These are phyloP conservation scores for Patella caerulea DNA, from an alignment of 2,888 invertebrate genomes.

Conservation along the genomic window DNA sequence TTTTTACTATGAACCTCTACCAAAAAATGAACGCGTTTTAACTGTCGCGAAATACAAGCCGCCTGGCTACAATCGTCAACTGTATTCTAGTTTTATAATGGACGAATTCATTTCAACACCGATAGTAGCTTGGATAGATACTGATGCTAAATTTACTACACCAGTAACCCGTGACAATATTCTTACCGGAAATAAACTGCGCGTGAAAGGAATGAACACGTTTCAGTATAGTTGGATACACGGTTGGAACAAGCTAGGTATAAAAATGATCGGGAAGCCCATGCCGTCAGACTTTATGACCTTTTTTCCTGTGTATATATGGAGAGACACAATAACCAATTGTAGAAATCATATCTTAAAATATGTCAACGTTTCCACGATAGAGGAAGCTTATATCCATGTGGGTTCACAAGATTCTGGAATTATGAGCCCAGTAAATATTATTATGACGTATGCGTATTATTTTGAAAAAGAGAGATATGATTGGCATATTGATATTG, in stretches of 20 bases:
- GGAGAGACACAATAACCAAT: neutral
- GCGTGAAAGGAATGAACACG: neutral
- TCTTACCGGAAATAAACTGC: neutral
- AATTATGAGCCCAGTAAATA: neutral
- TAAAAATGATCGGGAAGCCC: neutral
- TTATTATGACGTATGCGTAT: constrained; percentile 8
- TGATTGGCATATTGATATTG: constrained; percentile 1
- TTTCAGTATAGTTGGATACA: neutral
- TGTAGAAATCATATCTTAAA: constrained; percentile 1
- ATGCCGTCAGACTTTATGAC: neutral
- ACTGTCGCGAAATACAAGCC: neutral
- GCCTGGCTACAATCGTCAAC: neutral
- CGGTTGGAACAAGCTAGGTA: neutral
- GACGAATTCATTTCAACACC: neutral
- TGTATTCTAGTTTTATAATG: neutral
- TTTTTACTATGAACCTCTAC: neutral
- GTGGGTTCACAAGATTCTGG: neutral
- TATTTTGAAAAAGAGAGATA: constrained; percentile 8
- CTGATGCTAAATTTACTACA: constrained; percentile 5
- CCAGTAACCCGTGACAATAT: neutral
- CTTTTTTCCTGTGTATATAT: neutral
- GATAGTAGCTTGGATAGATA: neutral
- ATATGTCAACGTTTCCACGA: neutral
- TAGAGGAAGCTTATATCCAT: neutral
- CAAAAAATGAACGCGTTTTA: neutral